These are phyloP conservation scores for Kryptolebias marmoratus DNA, from an alignment of 2,113 vertebrate species.

Conservation along the genomic window DNA sequence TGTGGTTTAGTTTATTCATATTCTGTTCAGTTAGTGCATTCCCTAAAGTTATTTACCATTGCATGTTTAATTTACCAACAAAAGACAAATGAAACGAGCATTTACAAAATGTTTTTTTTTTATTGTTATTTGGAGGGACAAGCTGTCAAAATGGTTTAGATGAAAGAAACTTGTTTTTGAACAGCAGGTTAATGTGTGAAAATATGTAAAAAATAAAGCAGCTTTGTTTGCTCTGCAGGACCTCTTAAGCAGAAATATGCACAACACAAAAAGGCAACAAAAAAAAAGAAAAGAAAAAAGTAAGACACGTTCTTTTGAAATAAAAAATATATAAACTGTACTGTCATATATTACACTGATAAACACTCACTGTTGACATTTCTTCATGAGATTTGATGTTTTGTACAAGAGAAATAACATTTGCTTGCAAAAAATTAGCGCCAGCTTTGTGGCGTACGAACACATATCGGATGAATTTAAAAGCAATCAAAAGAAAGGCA, in stretches of 20 bases:
- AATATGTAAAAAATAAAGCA: conserved; percentile 87
- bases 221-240: conserved; percentile 86
- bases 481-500: conserved; percentile 76
- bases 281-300: conserved; percentile 77
- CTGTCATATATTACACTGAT: conserved; percentile 88
- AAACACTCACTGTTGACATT: conserved; percentile 88
- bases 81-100: conserved; percentile 26
- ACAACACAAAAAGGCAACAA: conserved; percentile 82
- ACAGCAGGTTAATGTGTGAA: conserved; percentile 82
- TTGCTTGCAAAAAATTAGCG: conserved; percentile 80
- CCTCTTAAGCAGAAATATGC: conserved; percentile 90
- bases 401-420: conserved; percentile 79
- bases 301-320: conserved; percentile 87
- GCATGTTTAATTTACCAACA: neutral
- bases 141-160: conserved; percentile 91
- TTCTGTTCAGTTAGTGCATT: too few species aligned
- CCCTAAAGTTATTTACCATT: neutral
- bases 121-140: conserved; percentile 91
- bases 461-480: conserved; percentile 79
- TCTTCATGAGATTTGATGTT: conserved; percentile 84
- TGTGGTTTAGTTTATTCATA: too few species aligned
- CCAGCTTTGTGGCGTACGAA: conserved; percentile 69
- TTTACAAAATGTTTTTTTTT: conserved; percentile 77
- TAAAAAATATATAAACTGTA: conserved; percentile 78
- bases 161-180: conserved; percentile 89